Evolutionary conservation across 1,140 invertebrate genomes (phyloP).

Genomic region (Papilio glaucus): DNA sequence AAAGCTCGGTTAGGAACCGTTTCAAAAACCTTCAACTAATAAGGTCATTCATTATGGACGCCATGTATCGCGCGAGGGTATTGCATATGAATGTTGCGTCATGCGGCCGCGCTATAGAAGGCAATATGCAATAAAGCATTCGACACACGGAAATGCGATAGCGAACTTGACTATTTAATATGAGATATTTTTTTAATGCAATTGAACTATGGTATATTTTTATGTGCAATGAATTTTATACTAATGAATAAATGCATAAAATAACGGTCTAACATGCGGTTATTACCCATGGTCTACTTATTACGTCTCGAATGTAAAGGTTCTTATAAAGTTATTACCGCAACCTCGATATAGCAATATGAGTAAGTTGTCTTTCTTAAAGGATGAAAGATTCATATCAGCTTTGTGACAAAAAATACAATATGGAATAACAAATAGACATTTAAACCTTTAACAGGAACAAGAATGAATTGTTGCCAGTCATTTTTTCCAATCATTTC

Average conservation of each 20-base stretch:
- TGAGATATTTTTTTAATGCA: conserved; percentile 14
- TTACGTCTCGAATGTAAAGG: neutral
- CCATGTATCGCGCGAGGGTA: conserved; percentile 56
- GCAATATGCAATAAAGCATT: conserved; percentile 46
- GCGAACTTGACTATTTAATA: conserved; percentile 41
- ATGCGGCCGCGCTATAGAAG: conserved; percentile 46
- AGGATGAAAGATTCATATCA: neutral
- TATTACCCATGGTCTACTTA: neutral
- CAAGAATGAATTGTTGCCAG: no score
- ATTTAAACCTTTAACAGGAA: no score
- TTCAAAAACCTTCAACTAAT: conserved; percentile 62
- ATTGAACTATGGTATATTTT: conserved; percentile 2
- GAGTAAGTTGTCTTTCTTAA: neutral
- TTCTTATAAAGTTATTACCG: neutral
- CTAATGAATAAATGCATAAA: no score
- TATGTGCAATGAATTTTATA: neutral
- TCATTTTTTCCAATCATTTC: no score
- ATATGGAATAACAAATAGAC: no score
- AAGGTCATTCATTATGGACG: conserved; percentile 61
- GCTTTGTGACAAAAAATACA: neutral
- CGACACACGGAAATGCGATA: conserved; percentile 41
- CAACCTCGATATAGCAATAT: no score
- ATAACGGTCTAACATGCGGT: neutral
- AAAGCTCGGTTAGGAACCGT: conserved; percentile 48
- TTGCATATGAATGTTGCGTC: conserved; percentile 61